Evolutionary conservation across 2,888 invertebrate genomes (phyloP).

Genomic region (Caenorhabditis wallacei): DNA sequence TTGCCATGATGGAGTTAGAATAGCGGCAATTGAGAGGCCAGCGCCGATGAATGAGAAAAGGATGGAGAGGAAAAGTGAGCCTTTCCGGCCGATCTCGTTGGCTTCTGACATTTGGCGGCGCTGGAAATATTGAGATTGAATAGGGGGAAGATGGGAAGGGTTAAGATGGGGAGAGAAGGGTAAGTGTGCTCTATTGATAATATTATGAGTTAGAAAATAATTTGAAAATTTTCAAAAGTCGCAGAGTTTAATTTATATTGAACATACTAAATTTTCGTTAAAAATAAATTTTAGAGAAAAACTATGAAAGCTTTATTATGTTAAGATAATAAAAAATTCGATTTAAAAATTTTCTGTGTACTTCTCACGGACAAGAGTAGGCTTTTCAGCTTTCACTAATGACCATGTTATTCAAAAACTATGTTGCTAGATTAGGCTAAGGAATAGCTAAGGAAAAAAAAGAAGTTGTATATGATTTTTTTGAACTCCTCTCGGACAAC

Average conservation of each 20-base stretch:
- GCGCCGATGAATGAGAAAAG: constrained; percentile 79
- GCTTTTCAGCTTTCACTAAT: no score
- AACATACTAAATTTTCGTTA: no score
- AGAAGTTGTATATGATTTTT: no score
- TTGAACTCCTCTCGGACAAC: no score
- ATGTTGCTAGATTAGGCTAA: no score
- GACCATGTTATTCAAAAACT: no score
- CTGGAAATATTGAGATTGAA: constrained; percentile 56
- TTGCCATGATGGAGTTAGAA: constrained; percentile 82
- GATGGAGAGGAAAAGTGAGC: constrained; percentile 75
- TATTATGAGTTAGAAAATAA: neutral
- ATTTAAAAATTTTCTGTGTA: no score
- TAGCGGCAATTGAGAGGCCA: constrained; percentile 81
- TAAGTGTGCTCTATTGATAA: constrained; percentile 2
- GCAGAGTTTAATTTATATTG: neutral
- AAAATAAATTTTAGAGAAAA: no score
- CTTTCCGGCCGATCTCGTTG: constrained; percentile 74
- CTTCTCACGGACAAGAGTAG: no score
- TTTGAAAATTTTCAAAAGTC: neutral
- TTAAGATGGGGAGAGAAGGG: constrained; percentile 6
- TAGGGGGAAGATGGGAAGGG: neutral
- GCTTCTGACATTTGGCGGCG: constrained; percentile 68
- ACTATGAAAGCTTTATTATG: no score
- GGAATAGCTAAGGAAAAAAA: no score
- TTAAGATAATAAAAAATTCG: no score